Evolutionary conservation across 2,888 invertebrate species (phyloP), one percentile per base, ranked within the genome.

Genomic region (Dynastes hyllus): DNA sequence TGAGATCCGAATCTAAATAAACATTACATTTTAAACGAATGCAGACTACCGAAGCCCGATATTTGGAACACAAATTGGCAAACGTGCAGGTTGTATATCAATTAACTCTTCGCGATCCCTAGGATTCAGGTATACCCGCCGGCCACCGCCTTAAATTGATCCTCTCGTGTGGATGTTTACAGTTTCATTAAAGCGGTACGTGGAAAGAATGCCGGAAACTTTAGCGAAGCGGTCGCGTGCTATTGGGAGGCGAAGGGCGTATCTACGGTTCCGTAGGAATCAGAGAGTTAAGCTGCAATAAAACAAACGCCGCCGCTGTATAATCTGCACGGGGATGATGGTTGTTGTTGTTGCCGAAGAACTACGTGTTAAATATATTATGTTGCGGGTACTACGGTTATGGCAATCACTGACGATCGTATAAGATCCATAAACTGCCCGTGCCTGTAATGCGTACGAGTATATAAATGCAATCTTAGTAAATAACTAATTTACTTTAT

Each of bases 401-500:
- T 63, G 61, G 73, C 73, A 63, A 75, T 75, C 61, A 61, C 73
- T 75, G 73, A 63, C 63, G 58, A 63, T 29, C 61, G 50, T 27
- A 58, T 40, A 13, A 40, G 61, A 40, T 27, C 22, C 73, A 75
- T 75, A 75, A 75, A 75, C 22, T 40, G 40, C 45, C 45, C 61
- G 73, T 61, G 55, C 22, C 22, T 22, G 55, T 8, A 58, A 16
- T 27, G 11, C 2, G 22, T 16, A 45, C 45, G 5, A 37, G 22
- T 61, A 61, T 40, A 45, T 75, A 45, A 75, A 75, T 75, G 45
- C 58, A 45, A 75, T 45, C 63, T 61, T 61, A 75, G 61, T 63
- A 61, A 75, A 75, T 75, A 45, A 75, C 61, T 75, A 75, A 75
- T 75, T 75, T 75, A 63, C 27, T 75, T 75, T 61, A 75, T 45